Percentiles rank a stretch among this genome's conserved stretches.
Conservation (phyloP, 1,140 invertebrate species). For the Neodiprion virginianus region DNA sequence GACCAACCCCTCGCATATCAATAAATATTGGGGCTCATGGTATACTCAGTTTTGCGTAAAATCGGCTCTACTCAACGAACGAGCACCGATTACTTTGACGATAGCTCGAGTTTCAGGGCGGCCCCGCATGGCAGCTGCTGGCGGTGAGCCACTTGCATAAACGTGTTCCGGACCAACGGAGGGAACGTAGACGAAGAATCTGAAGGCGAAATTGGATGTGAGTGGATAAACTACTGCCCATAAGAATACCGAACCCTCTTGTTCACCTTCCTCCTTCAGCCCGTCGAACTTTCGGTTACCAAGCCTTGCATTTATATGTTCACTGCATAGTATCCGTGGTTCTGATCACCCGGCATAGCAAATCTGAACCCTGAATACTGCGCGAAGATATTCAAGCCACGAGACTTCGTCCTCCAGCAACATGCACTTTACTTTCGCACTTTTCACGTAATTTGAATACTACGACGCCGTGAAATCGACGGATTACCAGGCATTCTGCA, state of each 20-base stretch:
- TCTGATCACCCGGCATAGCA: neutral
- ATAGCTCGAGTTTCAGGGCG: too few species aligned
- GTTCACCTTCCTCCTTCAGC: neutral
- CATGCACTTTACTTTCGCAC: neutral
- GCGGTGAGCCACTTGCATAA: neutral
- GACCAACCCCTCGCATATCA: too few species aligned
- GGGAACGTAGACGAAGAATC: neutral
- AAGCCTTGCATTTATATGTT: neutral
- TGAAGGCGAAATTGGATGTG: neutral
- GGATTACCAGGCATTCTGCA: neutral
- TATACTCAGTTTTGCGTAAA: too few species aligned
- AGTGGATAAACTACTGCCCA: neutral
- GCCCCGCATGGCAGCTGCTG: too few species aligned
- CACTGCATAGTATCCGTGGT: neutral
- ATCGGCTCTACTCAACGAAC: too few species aligned
- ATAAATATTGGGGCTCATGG: too few species aligned
- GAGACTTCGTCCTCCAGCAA: neutral
- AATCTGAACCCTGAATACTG: neutral
- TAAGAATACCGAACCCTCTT: neutral
- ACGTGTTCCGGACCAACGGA: neutral
- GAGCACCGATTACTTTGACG: too few species aligned
- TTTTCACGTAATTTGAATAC: neutral
- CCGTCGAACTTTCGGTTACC: neutral
- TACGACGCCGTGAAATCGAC: neutral
- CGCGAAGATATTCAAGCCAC: neutral